A percentile compares a stretch with the other conserved stretches of the same genome.
Evolutionary conservation across 2,113 vertebrate species (phyloP).

Genomic region (Panthera uncia): DNA sequence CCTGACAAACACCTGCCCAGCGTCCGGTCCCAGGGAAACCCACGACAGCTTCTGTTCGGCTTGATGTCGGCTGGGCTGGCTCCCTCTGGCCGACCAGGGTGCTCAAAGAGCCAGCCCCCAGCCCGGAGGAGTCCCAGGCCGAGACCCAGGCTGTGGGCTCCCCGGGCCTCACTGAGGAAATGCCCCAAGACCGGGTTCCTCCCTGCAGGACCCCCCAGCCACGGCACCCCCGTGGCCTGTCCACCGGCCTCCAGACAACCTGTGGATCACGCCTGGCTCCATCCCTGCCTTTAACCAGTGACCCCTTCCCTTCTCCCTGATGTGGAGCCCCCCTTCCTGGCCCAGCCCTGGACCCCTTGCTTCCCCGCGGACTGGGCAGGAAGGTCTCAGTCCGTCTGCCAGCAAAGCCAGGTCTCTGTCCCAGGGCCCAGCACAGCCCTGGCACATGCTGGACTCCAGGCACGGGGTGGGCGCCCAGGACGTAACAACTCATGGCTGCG

Average conservation of each 20-base stretch:
- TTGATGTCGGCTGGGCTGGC: neutral
- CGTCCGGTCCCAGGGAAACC: neutral
- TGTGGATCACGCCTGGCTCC: fast-evolving
- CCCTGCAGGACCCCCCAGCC: neutral
- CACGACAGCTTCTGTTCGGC: neutral
- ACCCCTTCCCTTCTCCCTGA: neutral
- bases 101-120: neutral
- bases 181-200: too few relatives aligned
- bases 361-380: neutral
- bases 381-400: fast-evolving
- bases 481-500: neutral
- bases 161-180: neutral
- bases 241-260: neutral
- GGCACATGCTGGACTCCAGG: fast-evolving
- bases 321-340: neutral
- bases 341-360: neutral
- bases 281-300: neutral
- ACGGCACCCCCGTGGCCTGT: neutral
- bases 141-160: too few relatives aligned
- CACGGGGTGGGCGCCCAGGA: neutral
- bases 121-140: neutral
- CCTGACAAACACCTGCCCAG: neutral
- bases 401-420: neutral
- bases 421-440: neutral
- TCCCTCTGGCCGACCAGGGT: neutral